Evolutionary conservation across 1,140 invertebrate species (phyloP).

Genomic region (Melanaphis sacchari): DNA sequence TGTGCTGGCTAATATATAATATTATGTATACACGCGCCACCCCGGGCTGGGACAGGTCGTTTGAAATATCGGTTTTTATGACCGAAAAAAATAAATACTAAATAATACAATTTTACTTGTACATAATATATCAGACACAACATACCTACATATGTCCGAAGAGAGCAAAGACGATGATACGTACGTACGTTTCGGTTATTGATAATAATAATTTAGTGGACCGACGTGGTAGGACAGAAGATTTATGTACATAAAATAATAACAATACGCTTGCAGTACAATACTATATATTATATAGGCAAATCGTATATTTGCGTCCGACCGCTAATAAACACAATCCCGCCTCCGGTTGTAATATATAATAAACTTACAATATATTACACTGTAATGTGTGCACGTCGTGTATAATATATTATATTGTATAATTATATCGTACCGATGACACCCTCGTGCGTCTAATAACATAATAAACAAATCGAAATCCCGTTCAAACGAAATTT

Average conservation of each 20-base stretch:
- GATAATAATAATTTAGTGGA: slow-evolving; percentile 16
- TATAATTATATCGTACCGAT: not conserved
- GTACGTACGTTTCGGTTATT: not conserved
- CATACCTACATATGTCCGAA: not conserved
- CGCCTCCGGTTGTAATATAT: not conserved
- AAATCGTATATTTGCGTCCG: not conserved
- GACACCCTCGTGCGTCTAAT: slow-evolving; percentile 23
- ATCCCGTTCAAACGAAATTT: not conserved
- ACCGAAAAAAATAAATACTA: not conserved
- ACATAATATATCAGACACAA: not conserved
- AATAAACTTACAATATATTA: slow-evolving; percentile 3
- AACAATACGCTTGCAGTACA: not conserved
- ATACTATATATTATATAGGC: not conserved
- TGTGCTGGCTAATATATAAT: not conserved
- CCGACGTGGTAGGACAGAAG: not conserved
- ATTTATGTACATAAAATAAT: not conserved
- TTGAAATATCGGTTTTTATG: not conserved
- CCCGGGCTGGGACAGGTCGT: not conserved
- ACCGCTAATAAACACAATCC: not conserved
- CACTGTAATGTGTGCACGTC: not conserved
- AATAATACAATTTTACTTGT: not conserved
- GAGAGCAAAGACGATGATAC: not conserved
- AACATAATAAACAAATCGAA: slow-evolving; percentile 36
- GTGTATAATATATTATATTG: slow-evolving; percentile 8
- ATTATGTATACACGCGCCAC: not conserved